These are phyloP conservation scores for Drosophila austrosaltans DNA, from an alignment of 2,888 invertebrate genomes.

Conservation along the genomic window DNA sequence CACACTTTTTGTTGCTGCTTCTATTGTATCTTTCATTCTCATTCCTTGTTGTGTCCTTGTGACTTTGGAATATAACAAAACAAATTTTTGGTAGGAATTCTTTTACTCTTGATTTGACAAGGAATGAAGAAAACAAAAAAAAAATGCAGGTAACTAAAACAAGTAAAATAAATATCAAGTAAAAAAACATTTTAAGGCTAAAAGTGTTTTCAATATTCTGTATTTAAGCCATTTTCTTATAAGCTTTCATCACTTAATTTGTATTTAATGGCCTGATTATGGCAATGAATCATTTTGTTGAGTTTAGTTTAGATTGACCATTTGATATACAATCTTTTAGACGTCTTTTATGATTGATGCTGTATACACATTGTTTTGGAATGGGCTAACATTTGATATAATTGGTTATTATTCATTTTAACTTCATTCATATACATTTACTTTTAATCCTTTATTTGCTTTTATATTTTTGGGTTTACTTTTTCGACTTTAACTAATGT, in stretches of 20 bases:
- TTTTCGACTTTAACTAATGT: no score
- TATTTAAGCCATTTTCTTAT: neutral
- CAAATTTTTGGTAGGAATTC: constrained; percentile 31
- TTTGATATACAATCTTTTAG: no score
- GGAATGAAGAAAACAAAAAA: neutral
- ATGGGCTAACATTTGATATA: no score
- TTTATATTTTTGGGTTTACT: no score
- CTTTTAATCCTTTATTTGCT: no score
- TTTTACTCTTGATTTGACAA: constrained; percentile 5
- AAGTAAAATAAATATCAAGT: neutral
- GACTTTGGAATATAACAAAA: constrained; percentile 47
- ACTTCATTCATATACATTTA: no score
- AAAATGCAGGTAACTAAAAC: constrained; percentile 5
- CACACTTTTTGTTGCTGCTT: constrained; percentile 50
- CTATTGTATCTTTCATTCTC: constrained; percentile 40
- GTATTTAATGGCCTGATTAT: no score
- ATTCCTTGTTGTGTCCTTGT: constrained; percentile 38
- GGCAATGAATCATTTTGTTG: no score
- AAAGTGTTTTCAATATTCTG: neutral
- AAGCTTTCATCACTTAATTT: neutral
- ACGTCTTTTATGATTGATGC: no score
- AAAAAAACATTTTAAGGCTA: neutral
- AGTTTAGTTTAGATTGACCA: no score
- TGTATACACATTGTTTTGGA: no score
- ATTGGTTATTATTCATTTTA: no score